Conservation (phyloP, 2,888 invertebrate species). For the Lithodes maja region DNA sequence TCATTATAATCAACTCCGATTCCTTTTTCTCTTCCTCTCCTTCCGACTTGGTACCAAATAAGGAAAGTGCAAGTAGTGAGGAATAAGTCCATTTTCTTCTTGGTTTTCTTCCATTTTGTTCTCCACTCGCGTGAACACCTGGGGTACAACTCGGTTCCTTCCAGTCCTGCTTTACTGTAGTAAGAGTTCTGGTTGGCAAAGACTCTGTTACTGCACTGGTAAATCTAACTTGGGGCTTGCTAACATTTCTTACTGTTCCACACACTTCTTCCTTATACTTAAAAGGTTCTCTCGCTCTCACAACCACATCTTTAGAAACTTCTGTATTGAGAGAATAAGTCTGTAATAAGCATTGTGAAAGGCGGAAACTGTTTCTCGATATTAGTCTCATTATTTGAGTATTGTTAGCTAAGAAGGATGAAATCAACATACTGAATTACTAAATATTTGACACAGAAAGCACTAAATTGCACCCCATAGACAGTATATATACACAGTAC, state of each 20-base stretch:
- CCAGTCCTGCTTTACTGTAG: not conserved
- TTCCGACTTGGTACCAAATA: conserved; percentile 47
- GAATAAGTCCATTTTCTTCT: conserved; percentile 9
- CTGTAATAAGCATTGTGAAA: not conserved
- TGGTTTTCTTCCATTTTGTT: conserved; percentile 6
- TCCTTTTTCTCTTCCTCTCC: conserved; percentile 47
- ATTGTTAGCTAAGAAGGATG: not conserved
- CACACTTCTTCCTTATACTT: not conserved
- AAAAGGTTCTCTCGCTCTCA: not conserved
- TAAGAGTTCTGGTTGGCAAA: not conserved
- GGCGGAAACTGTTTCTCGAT: not conserved
- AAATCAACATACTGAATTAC: conserved; percentile 19
- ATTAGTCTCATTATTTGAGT: conserved; percentile 7
- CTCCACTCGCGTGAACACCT: not conserved
- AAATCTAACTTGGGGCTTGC: not conserved
- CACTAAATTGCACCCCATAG: not conserved
- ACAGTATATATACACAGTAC: not conserved
- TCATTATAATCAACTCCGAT: conserved; percentile 56
- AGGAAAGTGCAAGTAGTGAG: conserved; percentile 32
- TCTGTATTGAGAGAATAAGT: not conserved
- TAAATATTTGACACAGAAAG: not conserved
- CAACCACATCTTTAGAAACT: not conserved
- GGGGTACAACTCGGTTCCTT: not conserved
- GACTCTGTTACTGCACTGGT: not conserved
- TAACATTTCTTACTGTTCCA: not conserved